These are phyloP conservation scores for Chrysoperla carnea DNA, from an alignment of 1,140 invertebrate species.

Conservation along the genomic window DNA sequence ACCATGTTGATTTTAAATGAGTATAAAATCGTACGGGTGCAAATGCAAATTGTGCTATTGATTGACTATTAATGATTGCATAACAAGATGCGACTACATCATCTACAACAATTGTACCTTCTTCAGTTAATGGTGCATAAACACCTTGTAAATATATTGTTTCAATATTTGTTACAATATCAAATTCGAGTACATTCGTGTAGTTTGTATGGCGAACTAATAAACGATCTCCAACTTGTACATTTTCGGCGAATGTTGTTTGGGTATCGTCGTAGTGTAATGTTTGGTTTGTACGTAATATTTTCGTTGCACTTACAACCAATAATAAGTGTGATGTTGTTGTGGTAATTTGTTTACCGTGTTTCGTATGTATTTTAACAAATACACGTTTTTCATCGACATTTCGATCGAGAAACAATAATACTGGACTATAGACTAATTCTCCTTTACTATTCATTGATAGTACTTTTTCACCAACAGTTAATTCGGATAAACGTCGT, in stretches of 20 bases:
- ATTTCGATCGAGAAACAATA: constrained; percentile 76
- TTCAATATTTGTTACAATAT: constrained; percentile 39
- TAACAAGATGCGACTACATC: constrained; percentile 88
- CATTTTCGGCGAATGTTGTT: constrained; percentile 36
- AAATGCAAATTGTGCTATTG: constrained; percentile 68
- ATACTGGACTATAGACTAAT: constrained; percentile 66
- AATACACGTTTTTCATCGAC: constrained; percentile 45
- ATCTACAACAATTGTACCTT: constrained; percentile 80
- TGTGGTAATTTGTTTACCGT: constrained; percentile 49
- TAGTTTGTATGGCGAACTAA: constrained; percentile 28
- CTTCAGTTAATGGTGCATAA: constrained; percentile 74
- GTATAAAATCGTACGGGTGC: constrained; percentile 49
- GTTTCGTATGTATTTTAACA: constrained; percentile 47
- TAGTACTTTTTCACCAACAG: constrained; percentile 64
- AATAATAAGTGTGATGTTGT: constrained; percentile 72
- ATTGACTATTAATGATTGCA: constrained; percentile 71
- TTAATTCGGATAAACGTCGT: constrained; percentile 49
- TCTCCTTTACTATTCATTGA: constrained; percentile 46
- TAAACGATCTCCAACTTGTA: constrained; percentile 28
- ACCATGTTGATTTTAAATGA: constrained; percentile 19
- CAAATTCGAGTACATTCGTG: constrained; percentile 29
- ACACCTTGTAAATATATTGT: constrained; percentile 47
- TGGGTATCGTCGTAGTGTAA: constrained; percentile 4
- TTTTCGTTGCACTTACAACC: constrained; percentile 15
- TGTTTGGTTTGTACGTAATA: too few species aligned